These are phyloP conservation scores for Masticophis lateralis DNA, from an alignment of 2,797 vertebrate species.

Conservation along the genomic window DNA sequence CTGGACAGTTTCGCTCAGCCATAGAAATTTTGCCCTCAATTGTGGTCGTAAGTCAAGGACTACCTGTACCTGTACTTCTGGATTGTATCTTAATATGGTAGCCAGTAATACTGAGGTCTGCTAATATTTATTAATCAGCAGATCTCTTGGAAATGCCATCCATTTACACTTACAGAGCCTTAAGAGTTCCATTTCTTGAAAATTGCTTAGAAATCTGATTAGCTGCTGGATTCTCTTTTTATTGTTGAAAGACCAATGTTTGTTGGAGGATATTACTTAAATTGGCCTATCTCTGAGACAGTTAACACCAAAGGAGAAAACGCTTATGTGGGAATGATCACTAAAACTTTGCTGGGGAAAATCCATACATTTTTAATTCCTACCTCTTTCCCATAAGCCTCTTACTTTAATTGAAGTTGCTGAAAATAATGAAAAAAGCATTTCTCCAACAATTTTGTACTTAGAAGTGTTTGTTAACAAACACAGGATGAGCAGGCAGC, in stretches of 20 bases:
- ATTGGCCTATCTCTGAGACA: constrained; percentile 23
- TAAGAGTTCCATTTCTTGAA: constrained; percentile 6
- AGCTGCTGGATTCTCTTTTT: constrained; percentile 20
- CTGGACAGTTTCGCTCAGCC: background rate
- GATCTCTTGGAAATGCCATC: constrained; percentile 12
- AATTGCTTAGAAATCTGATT: constrained; percentile 16
- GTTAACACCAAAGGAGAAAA: constrained; percentile 21
- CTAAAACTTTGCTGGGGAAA: constrained; percentile 61
- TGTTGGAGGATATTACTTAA: constrained; percentile 42
- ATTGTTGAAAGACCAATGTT: constrained; percentile 27
- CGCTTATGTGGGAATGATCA: constrained; percentile 48
- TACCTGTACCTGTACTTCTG: background rate
- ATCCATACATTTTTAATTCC: constrained; percentile 63
- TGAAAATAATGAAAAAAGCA: constrained; percentile 67
- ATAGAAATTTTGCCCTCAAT: background rate
- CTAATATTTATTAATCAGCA: background rate
- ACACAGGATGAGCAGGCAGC: constrained; percentile 65
- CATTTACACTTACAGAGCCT: background rate
- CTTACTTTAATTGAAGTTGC: constrained; percentile 71
- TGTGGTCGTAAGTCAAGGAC: background rate
- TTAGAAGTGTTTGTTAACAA: constrained; percentile 76
- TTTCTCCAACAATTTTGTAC: constrained; percentile 72
- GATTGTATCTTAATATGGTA: rapidly evolving
- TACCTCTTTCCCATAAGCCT: constrained; percentile 60
- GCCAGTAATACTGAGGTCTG: rapidly evolving